Evolutionary conservation across 1,140 invertebrate genomes (phyloP), one percentile per base, ranked within the genome.

Genomic region (Drosophila mayri): DNA sequence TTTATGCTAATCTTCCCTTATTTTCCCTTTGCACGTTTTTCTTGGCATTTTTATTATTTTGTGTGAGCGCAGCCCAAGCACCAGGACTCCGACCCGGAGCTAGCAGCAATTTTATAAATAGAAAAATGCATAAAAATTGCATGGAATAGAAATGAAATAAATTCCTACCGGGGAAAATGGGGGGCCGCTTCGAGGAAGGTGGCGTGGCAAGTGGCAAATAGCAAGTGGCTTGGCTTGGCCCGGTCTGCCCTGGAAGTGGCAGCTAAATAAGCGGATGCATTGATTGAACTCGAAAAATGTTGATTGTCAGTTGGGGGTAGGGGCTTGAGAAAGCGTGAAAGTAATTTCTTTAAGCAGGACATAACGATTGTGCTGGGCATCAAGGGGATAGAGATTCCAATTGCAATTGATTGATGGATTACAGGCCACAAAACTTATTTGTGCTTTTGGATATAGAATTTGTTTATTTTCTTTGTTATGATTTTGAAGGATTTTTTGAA

Each of bases 101-200:
- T 71, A 37, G 47, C 52, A 74, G 68, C 76, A 62, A 82, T 78
- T 81, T 85, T 80, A 76, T 85, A 83, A 82, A 84, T 62, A 60
- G 50, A 75, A 75, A 70, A 65, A 43, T 64, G 74, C 63, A 82
- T 77, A 79, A 82, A 85, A 87, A 65, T 81, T 54, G 63, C 76
- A 82, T 87, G 83, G 73, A 70, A 87, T 87, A 86, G 79, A 79
- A 87, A 70, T 70, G 79, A 88, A 87, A 87, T 80, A 88, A 88
- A 88, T 77, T 82, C 74, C 63, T 64, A 40, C 65, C 52, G 72
- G 46, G 46, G 1, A 20, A 20, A 60, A 35, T 46, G 44, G 28
- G 37, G 37, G 3, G 46, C 37, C 40, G 38, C 16, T 28, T 38
- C 20, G n/a, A 11, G 3, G 20, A 7, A 3, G 35, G 46, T 28